These are phyloP conservation scores for Irena cyanogastra DNA, from an alignment of 2,113 vertebrate species.

Conservation along the genomic window DNA sequence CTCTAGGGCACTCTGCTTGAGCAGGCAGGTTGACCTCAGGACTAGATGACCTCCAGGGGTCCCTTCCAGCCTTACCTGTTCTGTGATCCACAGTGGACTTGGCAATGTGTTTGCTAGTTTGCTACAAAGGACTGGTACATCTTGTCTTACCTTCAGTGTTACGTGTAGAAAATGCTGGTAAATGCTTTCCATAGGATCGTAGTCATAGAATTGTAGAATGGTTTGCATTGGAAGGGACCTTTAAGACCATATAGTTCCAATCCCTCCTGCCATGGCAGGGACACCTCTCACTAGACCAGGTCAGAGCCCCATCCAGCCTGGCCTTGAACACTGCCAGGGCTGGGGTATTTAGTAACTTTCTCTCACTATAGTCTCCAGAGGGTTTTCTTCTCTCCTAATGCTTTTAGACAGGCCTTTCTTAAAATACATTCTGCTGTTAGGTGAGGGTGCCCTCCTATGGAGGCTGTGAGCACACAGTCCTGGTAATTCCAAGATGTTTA, in stretches of 20 bases:
- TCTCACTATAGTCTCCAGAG: background rate
- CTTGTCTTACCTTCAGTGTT: background rate
- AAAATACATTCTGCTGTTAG: background rate
- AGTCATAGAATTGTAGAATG: background rate
- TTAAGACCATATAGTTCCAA: background rate
- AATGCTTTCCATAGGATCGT: background rate
- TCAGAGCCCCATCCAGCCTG: background rate
- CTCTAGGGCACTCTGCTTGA: background rate
- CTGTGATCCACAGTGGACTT: background rate
- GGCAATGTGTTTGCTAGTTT: background rate
- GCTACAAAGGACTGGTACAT: background rate
- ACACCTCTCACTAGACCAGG: background rate
- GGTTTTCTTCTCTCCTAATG: background rate
- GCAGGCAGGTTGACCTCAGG: no score
- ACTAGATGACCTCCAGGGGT: background rate
- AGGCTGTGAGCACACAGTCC: background rate
- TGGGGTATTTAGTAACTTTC: background rate
- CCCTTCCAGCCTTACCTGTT: background rate
- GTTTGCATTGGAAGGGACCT: background rate
- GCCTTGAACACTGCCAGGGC: background rate
- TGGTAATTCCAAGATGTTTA: background rate
- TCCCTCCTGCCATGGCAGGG: background rate
- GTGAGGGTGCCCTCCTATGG: slow-evolving; percentile 30
- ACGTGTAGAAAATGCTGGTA: background rate
- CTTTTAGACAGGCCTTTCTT: background rate